Conservation (phyloP, 2,113 vertebrate species). For the Lagopus leucura region DNA sequence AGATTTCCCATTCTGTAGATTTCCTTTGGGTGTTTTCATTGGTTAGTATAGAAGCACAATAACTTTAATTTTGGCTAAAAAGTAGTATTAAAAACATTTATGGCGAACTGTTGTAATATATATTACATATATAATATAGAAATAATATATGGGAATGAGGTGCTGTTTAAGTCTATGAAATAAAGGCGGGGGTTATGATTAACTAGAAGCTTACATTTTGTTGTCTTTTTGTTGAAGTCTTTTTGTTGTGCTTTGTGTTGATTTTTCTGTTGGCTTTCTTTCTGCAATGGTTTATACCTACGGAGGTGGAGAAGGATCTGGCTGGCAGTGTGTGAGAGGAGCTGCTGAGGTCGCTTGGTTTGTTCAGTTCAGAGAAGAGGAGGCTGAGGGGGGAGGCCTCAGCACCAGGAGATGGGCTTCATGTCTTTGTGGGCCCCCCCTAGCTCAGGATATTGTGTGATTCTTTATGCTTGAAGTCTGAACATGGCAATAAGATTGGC, state of each 20-base stretch:
- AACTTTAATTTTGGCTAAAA: conserved; percentile 4
- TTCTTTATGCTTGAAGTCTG: neutral
- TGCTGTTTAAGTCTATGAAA: neutral
- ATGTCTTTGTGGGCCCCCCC: neutral
- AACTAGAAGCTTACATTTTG: neutral
- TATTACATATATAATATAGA: neutral
- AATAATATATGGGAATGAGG: neutral
- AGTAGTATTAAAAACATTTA: neutral
- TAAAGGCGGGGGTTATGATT: neutral
- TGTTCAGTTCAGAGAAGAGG: neutral
- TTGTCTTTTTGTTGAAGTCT: neutral
- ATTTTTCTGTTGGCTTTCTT: neutral
- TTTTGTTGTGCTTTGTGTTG: neutral
- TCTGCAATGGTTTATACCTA: neutral
- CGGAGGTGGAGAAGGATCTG: neutral
- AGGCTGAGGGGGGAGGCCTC: neutral
- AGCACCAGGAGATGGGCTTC: neutral
- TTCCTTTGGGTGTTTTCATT: neutral
- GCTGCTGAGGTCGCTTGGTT: neutral
- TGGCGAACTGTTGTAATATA: neutral
- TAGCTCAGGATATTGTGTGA: neutral
- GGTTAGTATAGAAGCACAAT: neutral
- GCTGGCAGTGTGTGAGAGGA: neutral
- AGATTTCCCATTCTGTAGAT: neutral
- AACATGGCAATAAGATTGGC: neutral